Evolutionary conservation across 2,113 vertebrate genomes (phyloP).

Genomic region (Regulus satrapa): DNA sequence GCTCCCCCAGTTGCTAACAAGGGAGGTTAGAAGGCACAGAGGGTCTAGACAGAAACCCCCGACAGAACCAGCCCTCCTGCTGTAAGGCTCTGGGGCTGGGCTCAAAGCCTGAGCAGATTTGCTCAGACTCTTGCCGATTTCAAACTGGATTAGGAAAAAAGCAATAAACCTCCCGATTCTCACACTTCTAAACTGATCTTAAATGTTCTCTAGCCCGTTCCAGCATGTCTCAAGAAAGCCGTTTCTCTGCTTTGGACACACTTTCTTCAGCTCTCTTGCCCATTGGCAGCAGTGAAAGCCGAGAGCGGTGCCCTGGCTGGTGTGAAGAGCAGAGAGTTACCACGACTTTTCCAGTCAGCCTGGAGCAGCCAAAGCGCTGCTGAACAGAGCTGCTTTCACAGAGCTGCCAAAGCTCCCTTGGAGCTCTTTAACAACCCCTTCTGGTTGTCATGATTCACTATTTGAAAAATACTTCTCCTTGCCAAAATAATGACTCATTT

Average conservation of each 20-base stretch:
- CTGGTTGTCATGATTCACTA: neutral
- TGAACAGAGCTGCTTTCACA: neutral
- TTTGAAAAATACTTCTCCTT: neutral
- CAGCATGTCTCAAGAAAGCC: neutral
- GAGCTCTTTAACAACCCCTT: neutral
- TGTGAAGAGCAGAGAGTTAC: neutral
- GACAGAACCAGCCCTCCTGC: neutral
- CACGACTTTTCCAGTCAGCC: neutral
- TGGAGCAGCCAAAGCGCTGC: neutral
- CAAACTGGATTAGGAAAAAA: neutral
- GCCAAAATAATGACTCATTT: slow-evolving; percentile 2
- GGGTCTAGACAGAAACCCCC: neutral
- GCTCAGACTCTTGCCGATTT: neutral
- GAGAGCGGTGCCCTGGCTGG: neutral
- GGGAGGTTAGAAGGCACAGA: neutral
- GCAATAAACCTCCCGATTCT: neutral
- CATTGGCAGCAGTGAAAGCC: neutral
- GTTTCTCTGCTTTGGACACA: neutral
- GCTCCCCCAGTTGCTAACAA: neutral
- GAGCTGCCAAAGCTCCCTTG: neutral
- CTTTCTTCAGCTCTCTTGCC: neutral
- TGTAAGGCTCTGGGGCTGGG: neutral
- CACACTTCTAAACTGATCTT: neutral
- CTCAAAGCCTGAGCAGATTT: neutral
- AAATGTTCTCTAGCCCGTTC: neutral